phyloP scores from a whole-genome alignment of 2,888 invertebrate species.

The Euzetes globulus region DNA sequence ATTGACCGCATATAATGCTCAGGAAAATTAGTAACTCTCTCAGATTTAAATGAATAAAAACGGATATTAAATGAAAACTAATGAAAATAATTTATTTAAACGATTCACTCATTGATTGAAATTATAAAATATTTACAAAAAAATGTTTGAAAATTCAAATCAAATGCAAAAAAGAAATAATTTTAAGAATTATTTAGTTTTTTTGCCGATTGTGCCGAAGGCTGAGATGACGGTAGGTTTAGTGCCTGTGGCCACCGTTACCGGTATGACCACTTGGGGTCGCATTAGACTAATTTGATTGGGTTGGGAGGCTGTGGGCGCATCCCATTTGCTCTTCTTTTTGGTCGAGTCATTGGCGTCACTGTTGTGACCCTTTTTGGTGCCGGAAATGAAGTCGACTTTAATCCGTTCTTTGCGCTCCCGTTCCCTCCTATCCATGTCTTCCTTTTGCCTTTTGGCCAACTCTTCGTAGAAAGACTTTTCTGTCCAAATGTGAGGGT shows the following conservation, averaged over 20 bases:
- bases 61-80: too few species aligned
- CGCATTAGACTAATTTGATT: constrained; percentile 45
- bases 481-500: constrained; percentile 75
- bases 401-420: constrained; percentile 77
- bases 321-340: constrained; percentile 83
- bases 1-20: too few species aligned
- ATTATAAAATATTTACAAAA: too few species aligned
- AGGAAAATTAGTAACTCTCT: too few species aligned
- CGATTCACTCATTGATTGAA: too few species aligned
- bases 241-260: constrained; percentile 69
- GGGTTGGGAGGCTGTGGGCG: constrained; percentile 39
- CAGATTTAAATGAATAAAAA: too few species aligned
- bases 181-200: neutral
- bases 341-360: constrained; percentile 39
- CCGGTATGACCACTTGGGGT: constrained; percentile 59
- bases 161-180: neutral
- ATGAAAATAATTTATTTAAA: too few species aligned
- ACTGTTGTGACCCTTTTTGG: constrained; percentile 44
- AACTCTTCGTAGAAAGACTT: constrained; percentile 90
- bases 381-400: constrained; percentile 71
- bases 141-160: neutral
- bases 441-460: constrained; percentile 75
- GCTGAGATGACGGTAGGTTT: constrained; percentile 88
- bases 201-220: constrained; percentile 76
- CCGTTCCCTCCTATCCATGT: constrained; percentile 86